Base-by-base conservation (phyloP, 2,888 invertebrate species). In the Cephus runcator region DNA sequence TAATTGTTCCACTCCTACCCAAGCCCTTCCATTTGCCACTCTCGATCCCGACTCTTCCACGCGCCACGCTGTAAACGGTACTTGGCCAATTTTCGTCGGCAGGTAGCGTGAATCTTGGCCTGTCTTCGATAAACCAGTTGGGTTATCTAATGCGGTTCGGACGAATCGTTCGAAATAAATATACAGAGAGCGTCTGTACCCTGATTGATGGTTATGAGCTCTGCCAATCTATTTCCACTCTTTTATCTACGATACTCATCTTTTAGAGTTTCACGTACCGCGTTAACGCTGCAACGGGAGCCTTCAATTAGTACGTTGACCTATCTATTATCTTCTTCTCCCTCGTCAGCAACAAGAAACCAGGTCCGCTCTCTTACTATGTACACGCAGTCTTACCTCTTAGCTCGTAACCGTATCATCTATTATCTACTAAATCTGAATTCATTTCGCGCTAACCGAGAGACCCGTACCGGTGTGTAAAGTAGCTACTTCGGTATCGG, bases 1-100 rank as follows among this genome's bases (percentile, higher is more conserved):
- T 75, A 78, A 78, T 78, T 78, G 75, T 69, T 73, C 75, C 78
- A 68, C 75, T 73, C 73, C 73, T 75, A 73, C 73, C 33, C 71
- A 31, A 34, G 11, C 71, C 31, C 71, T 23, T 34, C 71, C 33
- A 71, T 34, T 34, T 31, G 2, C 71, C 71, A 31, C 71, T 35
- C 33, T 15, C n/a, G 12, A 12, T 68, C 33, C 31, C 35, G 34
- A 12, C 34, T 56, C n/a, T 40, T 34, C 30, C 73, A 23, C 3
- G 35, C 34, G 71, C 73, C 23, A 33, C 15, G n/a, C 23, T 33
- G 3, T 36, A 74, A 74, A 34, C 34, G 36, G 34, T 11, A 33
- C 74, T 30, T 74, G 34, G 33, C 34, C 74, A 33, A 74, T 34
- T 34, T 34, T 33, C 34, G 33, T 74, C 74, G 74, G 33, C 35